Evolutionary conservation across 2,888 invertebrate genomes (phyloP).

Genomic region (Ophion costatus): DNA sequence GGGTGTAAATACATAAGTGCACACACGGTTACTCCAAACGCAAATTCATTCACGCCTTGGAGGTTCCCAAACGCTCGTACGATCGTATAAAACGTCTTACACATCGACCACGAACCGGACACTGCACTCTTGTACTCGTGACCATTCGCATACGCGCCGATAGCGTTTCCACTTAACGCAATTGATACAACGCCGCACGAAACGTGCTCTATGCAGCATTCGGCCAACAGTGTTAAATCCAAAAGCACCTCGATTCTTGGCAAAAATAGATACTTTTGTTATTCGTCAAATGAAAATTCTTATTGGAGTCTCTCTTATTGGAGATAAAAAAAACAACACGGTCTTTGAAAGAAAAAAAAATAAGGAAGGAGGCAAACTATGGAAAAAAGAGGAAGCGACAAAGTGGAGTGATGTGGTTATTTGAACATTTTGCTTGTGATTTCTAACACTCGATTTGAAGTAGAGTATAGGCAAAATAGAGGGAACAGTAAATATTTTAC

Average conservation of each 20-base stretch:
- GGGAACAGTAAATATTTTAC: too few species aligned
- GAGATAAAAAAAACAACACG: too few species aligned
- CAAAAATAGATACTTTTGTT: background rate
- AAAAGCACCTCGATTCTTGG: background rate
- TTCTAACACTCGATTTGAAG: too few species aligned
- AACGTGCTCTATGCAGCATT: slow-evolving; percentile 11
- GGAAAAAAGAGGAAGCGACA: too few species aligned
- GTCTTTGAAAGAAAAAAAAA: too few species aligned
- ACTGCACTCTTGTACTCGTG: slow-evolving; percentile 27
- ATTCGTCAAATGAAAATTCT: background rate
- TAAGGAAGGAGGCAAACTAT: too few species aligned
- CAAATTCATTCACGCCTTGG: slow-evolving; percentile 39
- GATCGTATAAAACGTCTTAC: slow-evolving; percentile 14
- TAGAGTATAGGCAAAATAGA: too few species aligned
- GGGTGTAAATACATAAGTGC: slow-evolving; percentile 21
- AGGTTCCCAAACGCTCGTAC: slow-evolving; percentile 4
- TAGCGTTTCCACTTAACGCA: slow-evolving; percentile 36
- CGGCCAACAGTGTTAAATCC: background rate
- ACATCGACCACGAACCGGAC: background rate
- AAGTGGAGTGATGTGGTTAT: too few species aligned
- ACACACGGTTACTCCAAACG: slow-evolving; percentile 16
- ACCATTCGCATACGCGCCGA: slow-evolving; percentile 20
- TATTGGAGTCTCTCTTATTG: too few species aligned
- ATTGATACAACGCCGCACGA: slow-evolving; percentile 19
- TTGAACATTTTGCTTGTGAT: too few species aligned